Conservation (phyloP, 2,113 vertebrate genomes). For the Oncorhynchus gorbuscha region DNA sequence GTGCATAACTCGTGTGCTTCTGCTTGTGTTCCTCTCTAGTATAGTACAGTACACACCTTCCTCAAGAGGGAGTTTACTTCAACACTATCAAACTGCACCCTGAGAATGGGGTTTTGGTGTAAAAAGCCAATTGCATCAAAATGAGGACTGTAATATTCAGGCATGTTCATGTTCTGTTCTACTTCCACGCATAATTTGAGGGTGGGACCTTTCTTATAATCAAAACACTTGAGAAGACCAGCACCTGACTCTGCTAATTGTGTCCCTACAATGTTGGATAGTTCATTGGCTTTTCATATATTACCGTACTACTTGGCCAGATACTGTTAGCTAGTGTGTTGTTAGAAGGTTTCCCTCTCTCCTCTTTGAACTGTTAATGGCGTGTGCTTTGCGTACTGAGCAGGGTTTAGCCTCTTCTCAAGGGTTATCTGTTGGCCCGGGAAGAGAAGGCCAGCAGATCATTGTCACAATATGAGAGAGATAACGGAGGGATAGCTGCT, state of each 20-base stretch:
- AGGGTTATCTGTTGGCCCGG: constrained; percentile 49
- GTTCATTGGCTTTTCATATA: not conserved
- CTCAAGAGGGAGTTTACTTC: no score
- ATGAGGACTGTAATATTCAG: constrained; percentile 6
- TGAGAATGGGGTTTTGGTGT: constrained; percentile 14
- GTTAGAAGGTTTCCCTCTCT: not conserved
- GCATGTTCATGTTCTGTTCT: not conserved
- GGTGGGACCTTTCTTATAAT: not conserved
- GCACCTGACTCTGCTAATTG: constrained; percentile 14
- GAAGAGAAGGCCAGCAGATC: constrained; percentile 52
- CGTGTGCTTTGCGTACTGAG: not conserved
- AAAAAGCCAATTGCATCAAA: constrained; percentile 18
- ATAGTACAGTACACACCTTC: constrained; percentile 23
- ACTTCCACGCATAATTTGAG: constrained; percentile 14
- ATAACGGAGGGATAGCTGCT: constrained; percentile 31
- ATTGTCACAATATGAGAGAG: constrained; percentile 41
- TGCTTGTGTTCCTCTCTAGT: constrained; percentile 37
- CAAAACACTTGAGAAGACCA: not conserved
- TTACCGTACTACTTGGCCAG: not conserved
- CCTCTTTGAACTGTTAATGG: not conserved
- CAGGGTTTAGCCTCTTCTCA: constrained; percentile 18
- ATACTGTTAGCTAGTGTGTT: not conserved
- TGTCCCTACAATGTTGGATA: not conserved
- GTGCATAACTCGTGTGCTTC: constrained; percentile 37
- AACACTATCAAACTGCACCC: not conserved